Percentiles rank a stretch among this genome's conserved stretches.
Evolutionary conservation across 2,888 invertebrate genomes (phyloP).

Genomic region (Euclidia mi): DNA sequence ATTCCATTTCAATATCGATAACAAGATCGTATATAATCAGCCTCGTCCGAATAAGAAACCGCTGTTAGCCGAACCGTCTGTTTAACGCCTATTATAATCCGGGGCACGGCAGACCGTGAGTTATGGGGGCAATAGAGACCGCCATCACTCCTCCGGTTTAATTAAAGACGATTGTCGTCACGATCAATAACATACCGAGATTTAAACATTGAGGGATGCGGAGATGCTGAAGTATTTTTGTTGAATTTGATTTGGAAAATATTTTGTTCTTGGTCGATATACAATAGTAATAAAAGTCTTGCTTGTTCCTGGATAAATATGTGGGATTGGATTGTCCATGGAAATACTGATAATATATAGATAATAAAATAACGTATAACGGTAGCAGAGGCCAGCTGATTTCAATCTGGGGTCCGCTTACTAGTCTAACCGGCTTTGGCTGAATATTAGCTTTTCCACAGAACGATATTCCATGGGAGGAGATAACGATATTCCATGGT

Average conservation of each 20-base stretch:
- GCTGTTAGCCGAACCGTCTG: conserved; percentile 9
- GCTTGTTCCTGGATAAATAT: no score
- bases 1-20: neutral
- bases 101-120: conserved; percentile 36
- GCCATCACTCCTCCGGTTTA: conserved; percentile 42
- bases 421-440: no score
- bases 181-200: conserved; percentile 41
- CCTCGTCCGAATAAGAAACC: conserved; percentile 9
- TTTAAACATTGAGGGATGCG: conserved; percentile 27
- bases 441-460: no score
- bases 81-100: conserved; percentile 52
- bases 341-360: no score
- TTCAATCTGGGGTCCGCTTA: no score
- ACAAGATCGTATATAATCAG: neutral
- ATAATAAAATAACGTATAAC: no score
- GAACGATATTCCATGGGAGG: no score
- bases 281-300: no score
- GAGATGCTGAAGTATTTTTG: conserved; percentile 16
- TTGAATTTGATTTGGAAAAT: neutral
- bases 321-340: no score
- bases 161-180: conserved; percentile 41
- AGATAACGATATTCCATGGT: no score
- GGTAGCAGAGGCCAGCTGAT: no score
- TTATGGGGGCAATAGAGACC: conserved; percentile 36
- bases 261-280: no score